These are phyloP conservation scores for Styela plicata DNA, from an alignment of 23 tunicate species.

Conservation along the genomic window DNA sequence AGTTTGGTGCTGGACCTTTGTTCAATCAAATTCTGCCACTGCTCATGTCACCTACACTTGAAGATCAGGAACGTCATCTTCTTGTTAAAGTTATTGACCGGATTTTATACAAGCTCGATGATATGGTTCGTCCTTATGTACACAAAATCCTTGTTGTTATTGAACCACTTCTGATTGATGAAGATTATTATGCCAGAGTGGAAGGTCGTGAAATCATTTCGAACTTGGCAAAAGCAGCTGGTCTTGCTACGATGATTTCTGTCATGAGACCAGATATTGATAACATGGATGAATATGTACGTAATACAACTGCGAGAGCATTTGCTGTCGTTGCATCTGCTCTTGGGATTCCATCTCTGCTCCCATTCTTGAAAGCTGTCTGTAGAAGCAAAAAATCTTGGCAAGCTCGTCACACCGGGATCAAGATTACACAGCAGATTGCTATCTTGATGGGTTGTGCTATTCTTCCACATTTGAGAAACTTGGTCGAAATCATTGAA, in stretches of 20 bases:
- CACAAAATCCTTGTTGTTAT: conserved; percentile 98
- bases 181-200: conserved; percentile 98
- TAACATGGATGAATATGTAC: conserved; percentile 98
- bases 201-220: conserved; percentile 99
- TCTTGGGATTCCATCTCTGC: conserved; percentile 85
- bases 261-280: conserved; percentile 99
- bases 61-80: conserved; percentile 97
- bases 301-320: conserved; percentile 99
- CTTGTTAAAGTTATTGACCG: conserved; percentile 97
- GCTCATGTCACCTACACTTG: conserved; percentile 98
- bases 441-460: conserved; percentile 99
- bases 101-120: conserved; percentile 97
- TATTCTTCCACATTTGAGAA: conserved; percentile 94
- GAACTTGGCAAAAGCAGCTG: conserved; percentile 98
- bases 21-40: conserved; percentile 96
- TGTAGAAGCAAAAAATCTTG: conserved; percentile 98
- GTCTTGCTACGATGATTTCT: conserved; percentile 98
- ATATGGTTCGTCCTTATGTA: conserved; percentile 96
- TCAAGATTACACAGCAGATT: conserved; percentile 98
- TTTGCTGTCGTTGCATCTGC: conserved; percentile 99
- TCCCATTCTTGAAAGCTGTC: conserved; percentile 95
- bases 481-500: conserved; percentile 95
- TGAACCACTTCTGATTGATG: conserved; percentile 98
- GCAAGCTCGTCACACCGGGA: conserved; percentile 99
- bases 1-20: conserved; percentile 98